Evolutionary conservation across 2,888 invertebrate genomes (phyloP), one percentile per base, ranked within the genome.

Genomic region (Zaprionus bogoriensis): DNA sequence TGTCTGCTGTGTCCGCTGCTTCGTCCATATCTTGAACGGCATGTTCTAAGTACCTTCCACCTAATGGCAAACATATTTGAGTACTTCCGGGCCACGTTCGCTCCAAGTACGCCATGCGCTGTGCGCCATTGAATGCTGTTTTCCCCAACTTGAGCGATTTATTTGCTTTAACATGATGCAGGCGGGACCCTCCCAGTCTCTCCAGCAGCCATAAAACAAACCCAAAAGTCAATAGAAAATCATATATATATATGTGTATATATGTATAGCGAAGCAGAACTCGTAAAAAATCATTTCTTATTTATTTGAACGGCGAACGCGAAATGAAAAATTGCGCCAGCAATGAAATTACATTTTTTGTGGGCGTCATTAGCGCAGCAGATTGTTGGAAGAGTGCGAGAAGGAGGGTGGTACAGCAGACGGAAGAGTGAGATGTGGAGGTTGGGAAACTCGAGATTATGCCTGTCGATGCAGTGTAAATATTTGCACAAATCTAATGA

Each of bases 261-360:
- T 51, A 45, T 46, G 41, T 44, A 44, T 45, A 52, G 48, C 52
- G 46, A 28, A 58, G 55, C 46, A 44, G 58, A 57, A 55, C 54
- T 73, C 70, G 70, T 65, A 82, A 82, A 83, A 77, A 77, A 74
- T 76, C 65, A 83, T 83, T 80, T 79, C 80, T 74, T 83, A 86
- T 83, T 86, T 80, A 86, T 80, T 78, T 76, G 81, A 62, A 61
- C 68, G 64, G 47, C 63, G 68, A 75, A 63, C 64, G 67, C 67
- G 69, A 75, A 85, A 85, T 82, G 79, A 80, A 82, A 85, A 78
- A 85, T 85, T 85, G 86, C 72, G 59, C 78, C 74, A 82, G 76
- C 73, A 67, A 69, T 69, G 72, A 74, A 87, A 83, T 86, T 86
- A 80, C 84, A 72, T 74, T 81, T 70, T 61, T 54, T 63, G 58